Evolutionary conservation across 2,888 invertebrate species (phyloP).

Genomic region (Chloroclysta siterata): DNA sequence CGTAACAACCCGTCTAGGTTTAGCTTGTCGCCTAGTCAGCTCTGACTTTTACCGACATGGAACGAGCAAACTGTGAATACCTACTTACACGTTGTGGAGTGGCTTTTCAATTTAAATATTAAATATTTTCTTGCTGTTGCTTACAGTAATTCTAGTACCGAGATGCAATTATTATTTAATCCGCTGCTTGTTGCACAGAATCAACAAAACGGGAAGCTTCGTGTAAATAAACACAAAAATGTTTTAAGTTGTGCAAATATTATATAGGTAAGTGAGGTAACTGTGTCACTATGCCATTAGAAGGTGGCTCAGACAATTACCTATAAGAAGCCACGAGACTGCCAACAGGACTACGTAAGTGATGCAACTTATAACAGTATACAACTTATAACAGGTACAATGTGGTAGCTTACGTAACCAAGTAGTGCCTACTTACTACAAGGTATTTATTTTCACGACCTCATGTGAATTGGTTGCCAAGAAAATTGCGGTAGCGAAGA

Average conservation of each 20-base stretch:
- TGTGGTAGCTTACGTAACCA: background rate
- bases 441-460: background rate
- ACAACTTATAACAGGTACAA: background rate
- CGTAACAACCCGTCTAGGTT: constrained; percentile 70
- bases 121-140: constrained; percentile 29
- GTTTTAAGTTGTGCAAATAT: constrained; percentile 16
- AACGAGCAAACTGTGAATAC: constrained; percentile 42
- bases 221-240: background rate
- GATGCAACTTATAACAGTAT: constrained; percentile 21
- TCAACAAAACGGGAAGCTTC: background rate
- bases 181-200: background rate
- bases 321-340: constrained; percentile 24
- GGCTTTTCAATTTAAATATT: constrained; percentile 34
- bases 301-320: constrained; percentile 40
- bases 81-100: constrained; percentile 26
- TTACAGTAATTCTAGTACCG: background rate
- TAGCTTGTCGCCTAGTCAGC: constrained; percentile 50
- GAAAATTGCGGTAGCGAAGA: background rate
- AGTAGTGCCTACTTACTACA: background rate
- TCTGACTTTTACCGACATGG: constrained; percentile 41
- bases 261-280: constrained; percentile 17
- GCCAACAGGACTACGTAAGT: constrained; percentile 45
- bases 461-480: background rate
- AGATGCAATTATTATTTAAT: background rate
- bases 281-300: constrained; percentile 35